Percentiles rank a stretch among this genome's conserved stretches.
Conservation (phyloP, 92 coral and sea anemone species). For the Porites evermanni region DNA sequence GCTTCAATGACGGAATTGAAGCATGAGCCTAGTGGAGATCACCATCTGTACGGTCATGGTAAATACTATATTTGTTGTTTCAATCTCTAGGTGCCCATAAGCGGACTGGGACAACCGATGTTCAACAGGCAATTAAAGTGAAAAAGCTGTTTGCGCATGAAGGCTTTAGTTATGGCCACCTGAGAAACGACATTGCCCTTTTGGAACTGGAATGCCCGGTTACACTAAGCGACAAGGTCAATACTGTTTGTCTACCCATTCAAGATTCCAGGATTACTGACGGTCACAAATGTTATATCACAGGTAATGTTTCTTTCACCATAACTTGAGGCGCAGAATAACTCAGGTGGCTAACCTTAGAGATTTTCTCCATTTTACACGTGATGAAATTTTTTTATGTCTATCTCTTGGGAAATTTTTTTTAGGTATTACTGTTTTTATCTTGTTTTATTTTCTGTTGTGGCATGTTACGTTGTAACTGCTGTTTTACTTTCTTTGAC, state of each 20-base stretch:
- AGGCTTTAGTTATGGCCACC: slow-evolving; percentile 42
- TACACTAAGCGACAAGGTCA: slow-evolving; percentile 47
- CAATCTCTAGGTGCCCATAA: neutral
- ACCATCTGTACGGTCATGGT: too few species aligned
- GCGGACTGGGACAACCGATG: slow-evolving; percentile 4
- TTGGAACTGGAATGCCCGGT: slow-evolving; percentile 47
- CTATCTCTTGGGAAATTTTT: too few species aligned
- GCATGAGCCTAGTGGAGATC: too few species aligned
- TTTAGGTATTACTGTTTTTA: too few species aligned
- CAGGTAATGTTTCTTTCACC: slow-evolving; percentile 28
- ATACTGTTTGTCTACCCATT: slow-evolving; percentile 59
- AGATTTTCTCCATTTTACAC: too few species aligned
- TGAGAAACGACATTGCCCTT: slow-evolving; percentile 63
- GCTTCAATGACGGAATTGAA: too few species aligned
- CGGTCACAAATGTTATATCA: slow-evolving; percentile 56
- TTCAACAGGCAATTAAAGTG: slow-evolving; percentile 43
- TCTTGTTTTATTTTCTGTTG: too few species aligned
- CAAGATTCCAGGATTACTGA: slow-evolving; percentile 33
- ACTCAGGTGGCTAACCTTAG: neutral
- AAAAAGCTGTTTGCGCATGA: slow-evolving; percentile 45
- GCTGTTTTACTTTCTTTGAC: too few species aligned
- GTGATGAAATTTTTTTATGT: too few species aligned
- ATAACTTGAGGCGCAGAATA: too few species aligned
- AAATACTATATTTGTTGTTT: neutral
- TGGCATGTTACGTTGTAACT: too few species aligned